These are phyloP conservation scores for Nylanderia fulva DNA, from an alignment of 1,140 invertebrate genomes.

Conservation along the genomic window DNA sequence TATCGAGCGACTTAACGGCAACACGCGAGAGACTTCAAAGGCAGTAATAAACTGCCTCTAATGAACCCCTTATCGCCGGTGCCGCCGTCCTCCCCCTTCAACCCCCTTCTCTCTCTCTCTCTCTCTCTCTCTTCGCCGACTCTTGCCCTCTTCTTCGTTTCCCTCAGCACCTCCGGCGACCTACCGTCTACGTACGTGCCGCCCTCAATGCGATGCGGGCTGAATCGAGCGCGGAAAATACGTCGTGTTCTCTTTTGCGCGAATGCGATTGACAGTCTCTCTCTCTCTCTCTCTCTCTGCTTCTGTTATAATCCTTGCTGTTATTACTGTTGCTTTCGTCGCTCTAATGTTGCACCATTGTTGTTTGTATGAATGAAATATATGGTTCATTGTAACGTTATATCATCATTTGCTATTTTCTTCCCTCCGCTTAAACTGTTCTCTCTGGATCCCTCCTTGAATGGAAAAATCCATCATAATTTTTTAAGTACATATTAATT, in stretches of 20 bases:
- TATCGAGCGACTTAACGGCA: constrained; percentile 86
- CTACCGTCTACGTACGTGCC: constrained; percentile 58
- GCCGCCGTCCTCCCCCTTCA: constrained; percentile 70
- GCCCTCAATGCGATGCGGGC: constrained; percentile 60
- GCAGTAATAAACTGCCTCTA: constrained; percentile 86
- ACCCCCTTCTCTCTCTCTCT: neutral
- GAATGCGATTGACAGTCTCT: constrained; percentile 35
- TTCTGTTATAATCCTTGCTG: constrained; percentile 26
- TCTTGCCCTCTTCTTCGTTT: constrained; percentile 61
- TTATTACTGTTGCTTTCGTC: constrained; percentile 16
- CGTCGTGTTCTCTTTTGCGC: constrained; percentile 42
- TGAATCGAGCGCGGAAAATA: constrained; percentile 72
- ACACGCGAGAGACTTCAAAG: constrained; percentile 87
- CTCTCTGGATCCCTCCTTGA: constrained; percentile 43
- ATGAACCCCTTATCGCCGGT: constrained; percentile 86
- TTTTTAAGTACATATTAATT: neutral
- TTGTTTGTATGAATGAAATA: constrained; percentile 19
- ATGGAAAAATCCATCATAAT: too few species aligned
- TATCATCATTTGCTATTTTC: neutral
- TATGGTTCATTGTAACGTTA: neutral
- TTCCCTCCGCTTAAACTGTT: neutral
- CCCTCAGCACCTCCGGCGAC: constrained; percentile 59
- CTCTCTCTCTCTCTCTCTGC: too few species aligned
- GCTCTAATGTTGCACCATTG: constrained; percentile 21
- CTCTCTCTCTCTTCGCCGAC: too few species aligned